Conservation (phyloP, 2,888 invertebrate species). For the Ferdinandea cuprea region DNA sequence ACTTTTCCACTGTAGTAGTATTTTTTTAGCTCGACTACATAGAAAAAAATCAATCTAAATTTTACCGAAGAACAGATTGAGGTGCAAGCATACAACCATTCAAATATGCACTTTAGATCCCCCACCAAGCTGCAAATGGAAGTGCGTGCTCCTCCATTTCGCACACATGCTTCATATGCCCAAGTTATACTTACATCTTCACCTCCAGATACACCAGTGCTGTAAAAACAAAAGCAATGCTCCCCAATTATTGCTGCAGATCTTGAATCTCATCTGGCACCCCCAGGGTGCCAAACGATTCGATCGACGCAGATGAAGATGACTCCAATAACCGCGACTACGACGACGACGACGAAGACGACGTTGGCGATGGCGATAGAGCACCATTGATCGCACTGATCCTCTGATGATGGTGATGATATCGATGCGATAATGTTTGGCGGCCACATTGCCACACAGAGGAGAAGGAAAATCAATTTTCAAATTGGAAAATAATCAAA, state of each 20-base stretch:
- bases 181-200: conserved; percentile 30
- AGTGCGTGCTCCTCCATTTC: conserved; percentile 30
- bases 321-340: conserved; percentile 46
- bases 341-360: conserved; percentile 28
- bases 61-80: too few relatives aligned
- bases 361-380: conserved; percentile 54
- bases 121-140: conserved; percentile 11
- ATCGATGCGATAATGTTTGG: conserved; percentile 49
- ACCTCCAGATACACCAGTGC: conserved; percentile 2
- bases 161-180: background rate
- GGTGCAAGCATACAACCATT: background rate
- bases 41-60: too few relatives aligned
- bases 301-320: conserved; percentile 70
- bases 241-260: conserved; percentile 55
- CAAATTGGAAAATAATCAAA: conserved; percentile 75
- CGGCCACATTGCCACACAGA: conserved; percentile 22
- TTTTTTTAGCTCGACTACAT: too few relatives aligned
- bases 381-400: conserved; percentile 30
- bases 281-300: conserved; percentile 71
- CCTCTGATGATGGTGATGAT: conserved; percentile 57
- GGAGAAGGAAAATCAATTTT: conserved; percentile 70
- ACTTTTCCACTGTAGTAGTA: too few relatives aligned
- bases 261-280: conserved; percentile 66
- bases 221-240: conserved; percentile 56
- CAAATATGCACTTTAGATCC: conserved; percentile 15